These are phyloP conservation scores for Apotomis betuletana DNA, from an alignment of 2,888 invertebrate genomes.

Conservation along the genomic window DNA sequence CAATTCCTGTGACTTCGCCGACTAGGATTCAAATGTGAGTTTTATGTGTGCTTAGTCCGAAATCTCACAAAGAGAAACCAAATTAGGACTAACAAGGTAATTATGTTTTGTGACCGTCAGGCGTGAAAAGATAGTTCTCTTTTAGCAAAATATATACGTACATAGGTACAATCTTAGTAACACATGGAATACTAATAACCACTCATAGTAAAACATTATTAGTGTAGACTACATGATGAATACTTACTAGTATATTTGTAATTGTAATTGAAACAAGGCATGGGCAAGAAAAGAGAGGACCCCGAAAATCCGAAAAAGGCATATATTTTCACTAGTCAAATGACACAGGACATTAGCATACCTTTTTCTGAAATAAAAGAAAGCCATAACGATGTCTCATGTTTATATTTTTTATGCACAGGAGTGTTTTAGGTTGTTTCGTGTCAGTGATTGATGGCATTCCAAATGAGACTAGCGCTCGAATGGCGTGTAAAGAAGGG, in stretches of 20 bases:
- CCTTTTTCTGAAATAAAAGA: slow-evolving; percentile 53
- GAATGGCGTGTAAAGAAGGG: slow-evolving; percentile 36
- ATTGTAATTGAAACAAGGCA: neutral
- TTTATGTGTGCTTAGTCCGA: neutral
- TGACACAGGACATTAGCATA: slow-evolving; percentile 36
- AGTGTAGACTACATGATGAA: neutral
- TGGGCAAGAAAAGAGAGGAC: neutral
- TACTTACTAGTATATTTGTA: too few relatives aligned
- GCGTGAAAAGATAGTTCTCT: neutral
- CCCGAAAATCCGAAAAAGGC: slow-evolving; percentile 2
- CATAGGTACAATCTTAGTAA: neutral
- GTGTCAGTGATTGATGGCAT: slow-evolving; percentile 70
- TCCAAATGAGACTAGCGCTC: slow-evolving; percentile 53
- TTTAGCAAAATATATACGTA: neutral
- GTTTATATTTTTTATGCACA: slow-evolving; percentile 60
- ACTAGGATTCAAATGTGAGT: neutral
- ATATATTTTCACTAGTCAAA: slow-evolving; percentile 23
- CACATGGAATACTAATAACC: neutral
- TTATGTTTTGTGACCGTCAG: slow-evolving; percentile 4
- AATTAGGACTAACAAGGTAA: slow-evolving; percentile 12
- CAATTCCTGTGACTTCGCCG: neutral
- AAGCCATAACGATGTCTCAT: slow-evolving; percentile 58
- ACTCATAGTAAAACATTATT: neutral
- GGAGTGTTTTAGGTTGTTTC: slow-evolving; percentile 55
- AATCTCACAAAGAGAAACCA: neutral